phyloP scores from a whole-genome alignment of 2,113 vertebrate genomes.

The Heloderma charlesbogerti region DNA sequence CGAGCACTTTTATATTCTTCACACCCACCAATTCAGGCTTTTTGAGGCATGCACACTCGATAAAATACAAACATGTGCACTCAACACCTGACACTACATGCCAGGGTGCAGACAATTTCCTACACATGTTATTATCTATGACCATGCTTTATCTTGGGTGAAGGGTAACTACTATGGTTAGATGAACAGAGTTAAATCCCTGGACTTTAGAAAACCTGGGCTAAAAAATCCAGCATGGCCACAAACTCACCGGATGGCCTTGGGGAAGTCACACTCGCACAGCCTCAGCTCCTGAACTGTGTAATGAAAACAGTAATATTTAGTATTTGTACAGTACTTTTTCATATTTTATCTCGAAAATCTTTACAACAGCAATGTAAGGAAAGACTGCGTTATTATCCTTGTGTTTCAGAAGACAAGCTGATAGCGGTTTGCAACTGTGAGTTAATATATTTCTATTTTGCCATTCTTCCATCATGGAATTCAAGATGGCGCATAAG shows the following conservation, averaged over 20 bases:
- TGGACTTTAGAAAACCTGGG: neutral
- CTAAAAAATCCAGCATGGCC: neutral
- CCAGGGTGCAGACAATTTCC: neutral
- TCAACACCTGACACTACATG: neutral
- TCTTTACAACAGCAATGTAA: neutral
- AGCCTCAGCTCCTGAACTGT: neutral
- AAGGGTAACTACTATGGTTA: neutral
- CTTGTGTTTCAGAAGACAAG: neutral
- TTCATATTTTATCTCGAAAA: neutral
- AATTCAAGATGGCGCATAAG: neutral
- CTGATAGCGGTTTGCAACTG: neutral
- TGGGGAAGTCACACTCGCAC: neutral
- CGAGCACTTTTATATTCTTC: too few relatives aligned
- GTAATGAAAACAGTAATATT: constrained; percentile 4
- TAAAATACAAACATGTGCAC: neutral
- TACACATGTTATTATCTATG: neutral
- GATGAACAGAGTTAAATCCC: neutral
- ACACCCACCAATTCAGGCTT: neutral
- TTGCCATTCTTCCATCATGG: neutral
- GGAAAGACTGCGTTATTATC: too few relatives aligned
- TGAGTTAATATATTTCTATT: neutral
- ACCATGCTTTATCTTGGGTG: neutral
- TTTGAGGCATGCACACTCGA: neutral
- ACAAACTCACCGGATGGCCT: constrained; percentile 3
- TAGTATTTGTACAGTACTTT: neutral